Evolutionary conservation across 2,113 vertebrate genomes (phyloP).

Genomic region (Phrynosoma blainvillii): DNA sequence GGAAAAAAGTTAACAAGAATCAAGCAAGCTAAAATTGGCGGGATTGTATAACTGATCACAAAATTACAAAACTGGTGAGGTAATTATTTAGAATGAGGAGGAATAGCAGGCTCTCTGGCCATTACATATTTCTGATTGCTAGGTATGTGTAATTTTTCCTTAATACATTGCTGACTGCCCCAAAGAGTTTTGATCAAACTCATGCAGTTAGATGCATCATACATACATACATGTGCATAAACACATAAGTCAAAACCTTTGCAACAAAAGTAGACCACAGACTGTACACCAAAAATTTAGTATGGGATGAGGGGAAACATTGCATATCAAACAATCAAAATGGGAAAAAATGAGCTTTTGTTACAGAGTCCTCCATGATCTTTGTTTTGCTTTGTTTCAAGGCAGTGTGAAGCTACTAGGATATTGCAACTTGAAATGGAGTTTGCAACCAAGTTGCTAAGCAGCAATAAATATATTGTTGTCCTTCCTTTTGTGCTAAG

Average conservation of each 20-base stretch:
- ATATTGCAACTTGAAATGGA: not conserved
- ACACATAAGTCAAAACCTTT: too few relatives aligned
- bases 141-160: too few relatives aligned
- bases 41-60: too few relatives aligned
- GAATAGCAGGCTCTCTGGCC: too few relatives aligned
- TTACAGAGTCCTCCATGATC: not conserved
- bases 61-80: too few relatives aligned
- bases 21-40: too few relatives aligned
- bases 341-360: not conserved
- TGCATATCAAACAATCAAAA: not conserved
- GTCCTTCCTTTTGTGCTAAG: conserved; percentile 26
- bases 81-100: too few relatives aligned
- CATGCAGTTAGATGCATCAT: not conserved
- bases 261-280: not conserved
- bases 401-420: not conserved
- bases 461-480: conserved; percentile 31
- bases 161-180: too few relatives aligned
- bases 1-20: too few relatives aligned
- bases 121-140: too few relatives aligned
- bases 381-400: not conserved
- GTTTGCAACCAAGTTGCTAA: conserved; percentile 13
- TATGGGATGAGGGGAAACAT: too few relatives aligned
- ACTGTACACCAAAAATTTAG: not conserved
- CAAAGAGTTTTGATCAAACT: too few relatives aligned
- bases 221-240: not conserved